Conservation (phyloP, 64 coral and sea anemone species). For the Stichodactyla mertensii region DNA sequence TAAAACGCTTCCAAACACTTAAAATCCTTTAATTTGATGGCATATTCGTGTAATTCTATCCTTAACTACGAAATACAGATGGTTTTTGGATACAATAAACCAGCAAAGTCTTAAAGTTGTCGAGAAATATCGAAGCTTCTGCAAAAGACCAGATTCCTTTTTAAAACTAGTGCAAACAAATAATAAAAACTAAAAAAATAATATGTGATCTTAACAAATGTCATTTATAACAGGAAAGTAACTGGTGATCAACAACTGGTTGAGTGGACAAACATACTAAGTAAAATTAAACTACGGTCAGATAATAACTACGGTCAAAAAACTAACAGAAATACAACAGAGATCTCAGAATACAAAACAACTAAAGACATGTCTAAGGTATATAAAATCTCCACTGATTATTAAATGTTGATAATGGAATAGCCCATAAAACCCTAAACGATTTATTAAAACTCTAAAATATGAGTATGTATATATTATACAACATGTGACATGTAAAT, state of each 20-base stretch:
- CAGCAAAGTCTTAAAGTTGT: no score
- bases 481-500: no score
- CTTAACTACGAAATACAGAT: neutral
- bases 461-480: no score
- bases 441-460: no score
- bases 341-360: constrained; percentile 13
- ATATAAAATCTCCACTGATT: neutral
- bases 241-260: constrained; percentile 51
- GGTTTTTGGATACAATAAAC: neutral
- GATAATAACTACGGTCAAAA: constrained; percentile 11
- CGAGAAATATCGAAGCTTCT: no score
- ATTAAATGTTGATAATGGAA: neutral
- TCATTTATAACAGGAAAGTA: constrained; percentile 26
- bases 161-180: no score
- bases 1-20: neutral
- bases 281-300: constrained; percentile 15
- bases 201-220: neutral
- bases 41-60: neutral
- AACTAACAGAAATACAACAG: constrained; percentile 26
- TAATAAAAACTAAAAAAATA: neutral
- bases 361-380: constrained; percentile 49
- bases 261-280: constrained; percentile 51
- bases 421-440: no score
- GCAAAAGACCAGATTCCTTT: no score
- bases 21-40: neutral